Percentiles rank a stretch among this genome's conserved stretches.
phyloP scores from a whole-genome alignment of 2,113 vertebrate genomes.

The Indicator indicator region DNA sequence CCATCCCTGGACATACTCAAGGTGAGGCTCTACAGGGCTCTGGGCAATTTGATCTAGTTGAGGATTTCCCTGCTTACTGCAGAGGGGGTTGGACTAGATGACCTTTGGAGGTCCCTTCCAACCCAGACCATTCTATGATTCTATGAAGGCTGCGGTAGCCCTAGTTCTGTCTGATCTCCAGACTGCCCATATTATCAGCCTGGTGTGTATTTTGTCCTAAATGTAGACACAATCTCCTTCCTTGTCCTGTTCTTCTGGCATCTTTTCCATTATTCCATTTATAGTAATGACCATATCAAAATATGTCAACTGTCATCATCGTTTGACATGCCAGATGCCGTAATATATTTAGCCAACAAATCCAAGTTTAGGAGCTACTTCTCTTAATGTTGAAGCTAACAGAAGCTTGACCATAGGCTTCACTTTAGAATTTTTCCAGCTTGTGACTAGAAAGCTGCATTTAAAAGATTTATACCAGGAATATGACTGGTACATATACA shows the following conservation, averaged over 20 bases:
- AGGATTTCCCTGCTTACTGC: no score
- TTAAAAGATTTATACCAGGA: neutral
- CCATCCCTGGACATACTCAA: no score
- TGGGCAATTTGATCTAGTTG: no score
- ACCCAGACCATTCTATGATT: no score
- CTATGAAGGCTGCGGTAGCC: neutral
- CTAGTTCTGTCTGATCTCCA: neutral
- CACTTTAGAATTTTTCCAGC: neutral
- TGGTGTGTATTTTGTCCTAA: neutral
- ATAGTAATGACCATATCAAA: conserved; percentile 22
- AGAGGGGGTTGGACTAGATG: no score
- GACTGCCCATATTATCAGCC: neutral
- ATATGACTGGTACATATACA: no score
- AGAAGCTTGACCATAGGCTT: neutral
- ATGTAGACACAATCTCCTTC: neutral
- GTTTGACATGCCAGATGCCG: neutral
- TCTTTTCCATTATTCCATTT: neutral
- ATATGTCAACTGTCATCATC: neutral
- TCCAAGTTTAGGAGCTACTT: neutral
- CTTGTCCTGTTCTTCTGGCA: neutral
- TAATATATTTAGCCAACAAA: neutral
- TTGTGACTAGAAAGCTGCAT: neutral
- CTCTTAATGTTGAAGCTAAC: neutral
- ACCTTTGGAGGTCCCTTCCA: no score
- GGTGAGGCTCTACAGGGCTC: no score